Conservation (phyloP, 2,888 invertebrate species). For the Athetis lepigone region DNA sequence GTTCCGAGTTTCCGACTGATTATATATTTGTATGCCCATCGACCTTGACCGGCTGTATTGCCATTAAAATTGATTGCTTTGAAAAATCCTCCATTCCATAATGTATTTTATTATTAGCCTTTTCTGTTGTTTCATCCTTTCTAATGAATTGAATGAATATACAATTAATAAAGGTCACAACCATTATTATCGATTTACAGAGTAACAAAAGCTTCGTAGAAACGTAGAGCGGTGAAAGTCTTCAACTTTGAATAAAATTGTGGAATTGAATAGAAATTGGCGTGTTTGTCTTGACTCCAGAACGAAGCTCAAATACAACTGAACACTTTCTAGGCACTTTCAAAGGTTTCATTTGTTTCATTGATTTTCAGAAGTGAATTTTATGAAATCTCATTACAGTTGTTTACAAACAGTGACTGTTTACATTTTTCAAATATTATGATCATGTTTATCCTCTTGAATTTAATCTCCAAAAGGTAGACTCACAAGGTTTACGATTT, state of each 20-base stretch:
- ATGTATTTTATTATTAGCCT: slow-evolving; percentile 21
- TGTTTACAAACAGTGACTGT: background rate
- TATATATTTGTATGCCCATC: slow-evolving; percentile 45
- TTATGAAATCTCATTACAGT: background rate
- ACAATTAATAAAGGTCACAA: slow-evolving; percentile 41
- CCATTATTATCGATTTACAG: slow-evolving; percentile 32
- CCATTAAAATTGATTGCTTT: slow-evolving; percentile 62
- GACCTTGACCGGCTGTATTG: slow-evolving; percentile 61
- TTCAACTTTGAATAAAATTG: slow-evolving; percentile 23
- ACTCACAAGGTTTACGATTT: background rate
- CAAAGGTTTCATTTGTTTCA: slow-evolving; percentile 8
- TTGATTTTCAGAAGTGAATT: background rate
- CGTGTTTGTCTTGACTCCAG: slow-evolving; percentile 26
- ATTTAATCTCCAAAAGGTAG: background rate
- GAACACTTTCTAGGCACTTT: slow-evolving; percentile 8
- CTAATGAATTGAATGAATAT: slow-evolving; percentile 24
- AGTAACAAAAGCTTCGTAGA: slow-evolving; percentile 13
- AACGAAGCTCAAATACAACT: slow-evolving; percentile 16
- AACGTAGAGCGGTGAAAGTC: background rate
- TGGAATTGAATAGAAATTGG: slow-evolving; percentile 20
- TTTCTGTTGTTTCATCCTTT: slow-evolving; percentile 30
- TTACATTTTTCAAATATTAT: background rate
- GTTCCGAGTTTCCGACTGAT: slow-evolving; percentile 44
- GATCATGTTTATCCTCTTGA: background rate
- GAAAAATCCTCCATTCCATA: slow-evolving; percentile 23